phyloP scores from a whole-genome alignment of 1,140 invertebrate species.

The Cotesia glomerata region DNA sequence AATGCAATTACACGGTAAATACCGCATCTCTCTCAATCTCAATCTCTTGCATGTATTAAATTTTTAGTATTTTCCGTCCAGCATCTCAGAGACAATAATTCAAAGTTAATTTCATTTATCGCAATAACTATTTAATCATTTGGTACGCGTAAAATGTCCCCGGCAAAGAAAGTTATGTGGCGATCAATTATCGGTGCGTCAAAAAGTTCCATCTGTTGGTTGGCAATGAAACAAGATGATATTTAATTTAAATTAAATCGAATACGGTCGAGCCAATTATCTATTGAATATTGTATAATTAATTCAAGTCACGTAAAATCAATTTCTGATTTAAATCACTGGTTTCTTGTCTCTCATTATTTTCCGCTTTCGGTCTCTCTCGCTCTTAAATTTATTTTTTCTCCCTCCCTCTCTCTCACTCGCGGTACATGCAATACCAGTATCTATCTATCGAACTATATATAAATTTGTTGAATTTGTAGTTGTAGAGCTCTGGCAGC shows the following conservation, averaged over 20 bases:
- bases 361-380: too few relatives aligned
- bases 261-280: neutral
- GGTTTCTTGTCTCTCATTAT: neutral
- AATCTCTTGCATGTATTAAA: neutral
- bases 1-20: slow-evolving; percentile 12
- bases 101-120: neutral
- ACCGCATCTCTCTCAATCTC: neutral
- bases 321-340: slow-evolving; percentile 11
- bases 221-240: neutral
- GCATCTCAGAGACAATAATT: slow-evolving; percentile 11
- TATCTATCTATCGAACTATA: too few relatives aligned
- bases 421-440: too few relatives aligned
- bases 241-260: neutral
- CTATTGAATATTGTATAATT: neutral
- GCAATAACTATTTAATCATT: neutral
- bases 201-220: too few relatives aligned
- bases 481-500: too few relatives aligned
- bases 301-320: slow-evolving; percentile 2
- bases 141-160: too few relatives aligned
- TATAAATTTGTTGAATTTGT: too few relatives aligned
- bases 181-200: too few relatives aligned
- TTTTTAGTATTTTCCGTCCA: neutral
- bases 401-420: neutral
- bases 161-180: too few relatives aligned
- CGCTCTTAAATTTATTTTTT: neutral